Evolutionary conservation across 2,888 invertebrate genomes (phyloP).

Genomic region (Ormyrus thymus): DNA sequence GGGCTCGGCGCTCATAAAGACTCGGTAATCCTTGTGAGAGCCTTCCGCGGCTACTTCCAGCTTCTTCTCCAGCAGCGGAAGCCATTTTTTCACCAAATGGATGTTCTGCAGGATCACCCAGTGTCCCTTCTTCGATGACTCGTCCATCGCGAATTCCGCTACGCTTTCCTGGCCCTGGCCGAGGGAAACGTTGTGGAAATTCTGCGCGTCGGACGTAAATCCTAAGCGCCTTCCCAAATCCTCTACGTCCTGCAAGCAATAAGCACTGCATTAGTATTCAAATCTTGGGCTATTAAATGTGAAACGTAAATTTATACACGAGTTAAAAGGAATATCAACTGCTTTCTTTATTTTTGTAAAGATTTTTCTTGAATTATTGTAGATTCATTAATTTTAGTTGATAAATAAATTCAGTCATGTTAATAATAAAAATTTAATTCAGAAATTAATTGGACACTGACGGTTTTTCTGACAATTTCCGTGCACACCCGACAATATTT

Average conservation of each 20-base stretch:
- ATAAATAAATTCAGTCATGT: no score
- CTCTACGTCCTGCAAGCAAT: slow-evolving; percentile 85
- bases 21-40: slow-evolving; percentile 87
- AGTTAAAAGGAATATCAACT: no score
- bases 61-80: slow-evolving; percentile 92
- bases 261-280: background rate
- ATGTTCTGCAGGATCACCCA: slow-evolving; percentile 98
- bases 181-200: slow-evolving; percentile 96
- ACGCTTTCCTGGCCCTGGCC: slow-evolving; percentile 96
- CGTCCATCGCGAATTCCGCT: slow-evolving; percentile 95
- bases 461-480: no score
- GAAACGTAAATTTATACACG: no score
- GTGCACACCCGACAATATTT: no score
- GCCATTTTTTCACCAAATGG: slow-evolving; percentile 96
- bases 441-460: no score
- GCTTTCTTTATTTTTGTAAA: no score
- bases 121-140: slow-evolving; percentile 89
- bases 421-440: no score
- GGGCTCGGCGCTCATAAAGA: slow-evolving; percentile 97
- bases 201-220: slow-evolving; percentile 87
- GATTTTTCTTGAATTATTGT: no score
- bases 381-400: no score
- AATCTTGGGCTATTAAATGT: no score
- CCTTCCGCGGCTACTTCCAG: slow-evolving; percentile 89
- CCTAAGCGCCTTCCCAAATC: slow-evolving; percentile 89